Conservation (phyloP, 1,140 invertebrate species). For the Drosophila sp. region DNA sequence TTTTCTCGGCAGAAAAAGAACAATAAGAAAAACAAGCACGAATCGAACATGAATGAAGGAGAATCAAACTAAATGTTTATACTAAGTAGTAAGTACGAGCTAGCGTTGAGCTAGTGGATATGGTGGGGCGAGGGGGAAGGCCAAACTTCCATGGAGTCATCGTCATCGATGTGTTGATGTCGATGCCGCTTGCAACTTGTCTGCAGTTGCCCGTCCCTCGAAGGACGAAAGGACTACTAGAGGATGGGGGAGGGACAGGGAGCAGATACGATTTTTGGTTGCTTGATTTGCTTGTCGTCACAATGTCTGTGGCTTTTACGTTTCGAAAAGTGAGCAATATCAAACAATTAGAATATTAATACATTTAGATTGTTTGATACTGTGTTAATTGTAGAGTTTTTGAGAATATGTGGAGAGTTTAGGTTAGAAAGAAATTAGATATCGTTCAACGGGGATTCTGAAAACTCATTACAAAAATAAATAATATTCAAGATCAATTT, state of each 20-base stretch:
- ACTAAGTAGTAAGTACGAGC: slow-evolving; percentile 47
- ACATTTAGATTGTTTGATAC: background rate
- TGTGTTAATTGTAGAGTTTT: background rate
- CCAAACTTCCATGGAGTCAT: slow-evolving; percentile 42
- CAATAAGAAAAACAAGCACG: slow-evolving; percentile 36
- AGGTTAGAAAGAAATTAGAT: background rate
- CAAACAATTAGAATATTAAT: slow-evolving; percentile 45
- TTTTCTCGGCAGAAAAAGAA: slow-evolving; percentile 24
- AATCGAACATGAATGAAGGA: slow-evolving; percentile 78
- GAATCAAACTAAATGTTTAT: slow-evolving; percentile 61
- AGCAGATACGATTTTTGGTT: background rate
- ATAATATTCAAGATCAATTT: background rate
- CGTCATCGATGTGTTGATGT: slow-evolving; percentile 32
- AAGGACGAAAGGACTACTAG: background rate
- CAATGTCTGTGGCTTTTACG: slow-evolving; percentile 71
- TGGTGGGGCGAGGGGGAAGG: background rate
- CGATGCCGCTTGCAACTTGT: slow-evolving; percentile 32
- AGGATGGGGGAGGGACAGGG: background rate
- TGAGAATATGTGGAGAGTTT: slow-evolving; percentile 34
- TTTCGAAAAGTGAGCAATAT: slow-evolving; percentile 49
- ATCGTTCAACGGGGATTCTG: too few relatives aligned
- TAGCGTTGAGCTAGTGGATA: background rate
- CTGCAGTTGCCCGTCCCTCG: slow-evolving; percentile 45
- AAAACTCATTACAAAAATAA: background rate
- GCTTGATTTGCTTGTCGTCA: slow-evolving; percentile 58